Evolutionary conservation across 2,113 vertebrate species (phyloP), one percentile per base, ranked within the genome.

Genomic region (Dendropsophus ebraccatus): DNA sequence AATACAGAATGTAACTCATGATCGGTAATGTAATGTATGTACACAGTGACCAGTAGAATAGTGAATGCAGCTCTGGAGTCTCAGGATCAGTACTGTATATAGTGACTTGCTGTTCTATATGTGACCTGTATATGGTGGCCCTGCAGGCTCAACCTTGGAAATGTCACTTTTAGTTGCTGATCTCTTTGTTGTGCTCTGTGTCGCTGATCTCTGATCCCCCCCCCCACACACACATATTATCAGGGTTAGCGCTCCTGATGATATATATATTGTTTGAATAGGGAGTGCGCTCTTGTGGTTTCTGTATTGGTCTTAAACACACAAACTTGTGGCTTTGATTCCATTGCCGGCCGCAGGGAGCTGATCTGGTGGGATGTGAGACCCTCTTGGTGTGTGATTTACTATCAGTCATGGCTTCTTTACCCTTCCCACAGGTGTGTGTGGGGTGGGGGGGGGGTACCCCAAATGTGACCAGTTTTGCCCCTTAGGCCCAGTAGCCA

Each of bases 291-390:
- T 65, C 25, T 69, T 9, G 60, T 32, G 80, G 80, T 81, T 62
- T 47, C 25, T 23, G n/a, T 69, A n/a, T 82, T 82, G 80, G 80
- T 82, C 80, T 82, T 52, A 69, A 82, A 69, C 25, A 82, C 62
- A 82, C 80, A 82, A 82, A 50, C 62, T 70, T 82, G 80, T 82
- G 80, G 80, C 62, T 82, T 70, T 82, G 41, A 70, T 69, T 69
- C 45, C 80, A 23, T 5, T 45, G 25, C 70, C 62, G 30, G 28
- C 80, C 19, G 86, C 72, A 0, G 13, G 13, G 30, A 11, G 58
- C n/a, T 54, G 25, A 28, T 14, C 41, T 35, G 37, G 11, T 80
- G 77, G 4, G 52, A 78, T 78, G 50, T 37, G 30, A 58, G 25
- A 47, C 78, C 56, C 54, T 81, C 35, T 19, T 13, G 8, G 13